Evolutionary conservation across 2,797 vertebrate species (phyloP).

Genomic region (Acipenser oxyrinchus): DNA sequence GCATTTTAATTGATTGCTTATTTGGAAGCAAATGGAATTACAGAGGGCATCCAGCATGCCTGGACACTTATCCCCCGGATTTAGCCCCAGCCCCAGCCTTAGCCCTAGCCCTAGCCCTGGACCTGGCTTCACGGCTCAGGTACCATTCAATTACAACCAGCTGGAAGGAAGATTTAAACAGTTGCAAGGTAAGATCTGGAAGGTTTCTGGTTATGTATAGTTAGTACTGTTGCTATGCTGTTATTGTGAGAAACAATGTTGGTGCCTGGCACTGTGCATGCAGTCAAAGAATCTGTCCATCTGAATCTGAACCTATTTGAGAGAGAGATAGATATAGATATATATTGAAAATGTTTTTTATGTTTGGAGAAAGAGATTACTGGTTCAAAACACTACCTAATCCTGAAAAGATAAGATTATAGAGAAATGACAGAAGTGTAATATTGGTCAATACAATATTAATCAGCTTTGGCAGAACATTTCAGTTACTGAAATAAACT

Average conservation of each 20-base stretch:
- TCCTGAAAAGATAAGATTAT: too few species aligned
- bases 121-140: slow-evolving; percentile 62
- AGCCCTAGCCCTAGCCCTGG: slow-evolving; percentile 42
- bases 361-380: too few species aligned
- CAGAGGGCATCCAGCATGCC: slow-evolving; percentile 68
- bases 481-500: too few species aligned
- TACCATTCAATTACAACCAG: slow-evolving; percentile 90
- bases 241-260: slow-evolving; percentile 12
- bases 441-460: too few species aligned
- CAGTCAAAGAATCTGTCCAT: too few species aligned
- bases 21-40: slow-evolving; percentile 72
- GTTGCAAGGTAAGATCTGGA: slow-evolving; percentile 78
- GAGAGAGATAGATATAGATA: too few species aligned
- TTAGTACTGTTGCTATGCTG: slow-evolving; percentile 29
- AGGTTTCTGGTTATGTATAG: slow-evolving; percentile 17
- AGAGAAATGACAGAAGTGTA: too few species aligned
- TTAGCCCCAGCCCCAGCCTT: slow-evolving; percentile 35
- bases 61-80: slow-evolving; percentile 55
- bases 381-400: too few species aligned
- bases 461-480: too few species aligned
- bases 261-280: not conserved
- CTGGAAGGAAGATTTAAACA: slow-evolving; percentile 93
- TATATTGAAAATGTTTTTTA: too few species aligned
- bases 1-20: slow-evolving; percentile 14
- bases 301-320: too few species aligned